A percentile compares a stretch with the other conserved stretches of the same genome.
These are phyloP conservation scores for Bombycilla garrulus DNA, from an alignment of 2,113 vertebrate species.

Conservation along the genomic window DNA sequence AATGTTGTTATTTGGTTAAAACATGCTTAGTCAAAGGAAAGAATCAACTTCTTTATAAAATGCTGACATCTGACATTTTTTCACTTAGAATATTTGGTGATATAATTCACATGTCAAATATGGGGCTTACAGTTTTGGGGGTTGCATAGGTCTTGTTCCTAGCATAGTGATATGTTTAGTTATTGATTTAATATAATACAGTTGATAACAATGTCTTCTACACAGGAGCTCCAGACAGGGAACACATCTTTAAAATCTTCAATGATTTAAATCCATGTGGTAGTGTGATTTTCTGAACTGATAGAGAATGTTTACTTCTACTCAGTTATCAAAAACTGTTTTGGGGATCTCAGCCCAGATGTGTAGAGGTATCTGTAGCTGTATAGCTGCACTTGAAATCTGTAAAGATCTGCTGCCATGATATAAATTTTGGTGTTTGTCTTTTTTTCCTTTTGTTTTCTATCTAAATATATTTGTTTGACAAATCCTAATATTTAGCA, in stretches of 20 bases:
- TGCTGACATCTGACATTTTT: background rate
- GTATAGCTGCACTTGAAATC: background rate
- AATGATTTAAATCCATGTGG: background rate
- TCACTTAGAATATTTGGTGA: background rate
- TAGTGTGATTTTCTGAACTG: background rate
- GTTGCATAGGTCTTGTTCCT: background rate
- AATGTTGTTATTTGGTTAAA: background rate
- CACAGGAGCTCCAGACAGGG: background rate
- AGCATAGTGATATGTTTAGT: background rate
- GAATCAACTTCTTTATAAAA: background rate
- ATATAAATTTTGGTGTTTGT: background rate
- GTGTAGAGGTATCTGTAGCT: background rate
- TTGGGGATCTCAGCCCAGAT: background rate
- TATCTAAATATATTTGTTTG: background rate
- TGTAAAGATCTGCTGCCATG: background rate
- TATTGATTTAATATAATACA: background rate
- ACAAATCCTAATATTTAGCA: background rate
- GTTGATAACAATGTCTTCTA: background rate
- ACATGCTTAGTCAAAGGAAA: background rate
- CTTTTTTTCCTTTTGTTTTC: background rate
- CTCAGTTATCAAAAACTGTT: background rate
- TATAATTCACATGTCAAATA: background rate
- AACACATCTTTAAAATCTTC: background rate
- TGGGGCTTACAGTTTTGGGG: background rate
- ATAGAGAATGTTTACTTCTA: background rate